Percentiles rank a stretch among this genome's conserved stretches.
phyloP scores from a whole-genome alignment of 2,797 vertebrate genomes.

The Psittacula derbiana region DNA sequence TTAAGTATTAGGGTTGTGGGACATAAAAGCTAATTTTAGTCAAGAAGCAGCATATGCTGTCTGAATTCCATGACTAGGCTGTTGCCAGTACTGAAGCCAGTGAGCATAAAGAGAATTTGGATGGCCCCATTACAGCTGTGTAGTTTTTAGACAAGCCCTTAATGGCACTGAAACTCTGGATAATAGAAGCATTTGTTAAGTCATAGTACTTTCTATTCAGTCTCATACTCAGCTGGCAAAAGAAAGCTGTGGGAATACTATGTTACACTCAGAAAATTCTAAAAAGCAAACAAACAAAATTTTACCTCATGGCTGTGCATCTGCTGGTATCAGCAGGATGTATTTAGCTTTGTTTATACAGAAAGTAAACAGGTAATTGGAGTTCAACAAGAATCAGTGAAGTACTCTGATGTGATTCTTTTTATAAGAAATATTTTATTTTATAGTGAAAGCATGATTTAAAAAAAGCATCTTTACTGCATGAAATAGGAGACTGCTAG shows the following conservation, averaged over 20 bases:
- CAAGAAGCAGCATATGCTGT: not conserved
- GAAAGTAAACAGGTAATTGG: slow-evolving; percentile 19
- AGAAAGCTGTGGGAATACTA: slow-evolving; percentile 52
- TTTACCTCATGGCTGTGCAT: not conserved
- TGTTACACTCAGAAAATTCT: slow-evolving; percentile 22
- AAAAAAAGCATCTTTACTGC: not conserved
- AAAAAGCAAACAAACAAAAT: slow-evolving; percentile 51
- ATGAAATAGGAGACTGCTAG: slow-evolving; percentile 1
- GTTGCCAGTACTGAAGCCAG: not conserved
- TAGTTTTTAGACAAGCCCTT: slow-evolving; percentile 22
- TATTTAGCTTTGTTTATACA: slow-evolving; percentile 32
- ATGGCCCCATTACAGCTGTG: slow-evolving; percentile 2
- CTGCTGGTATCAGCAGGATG: slow-evolving; percentile 8
- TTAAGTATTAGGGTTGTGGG: not conserved
- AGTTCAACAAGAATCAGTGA: not conserved
- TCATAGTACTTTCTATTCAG: slow-evolving; percentile 13
- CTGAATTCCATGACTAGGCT: not conserved
- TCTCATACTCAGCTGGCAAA: not conserved
- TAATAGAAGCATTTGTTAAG: slow-evolving; percentile 50
- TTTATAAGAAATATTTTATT: not conserved
- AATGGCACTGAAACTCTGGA: slow-evolving; percentile 27
- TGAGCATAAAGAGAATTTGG: slow-evolving; percentile 22
- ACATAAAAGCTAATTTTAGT: slow-evolving; percentile 13
- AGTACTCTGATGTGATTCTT: not conserved
- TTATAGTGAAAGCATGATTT: not conserved